These are phyloP conservation scores for Atta texana DNA, from an alignment of 1,140 invertebrate species.

Conservation along the genomic window DNA sequence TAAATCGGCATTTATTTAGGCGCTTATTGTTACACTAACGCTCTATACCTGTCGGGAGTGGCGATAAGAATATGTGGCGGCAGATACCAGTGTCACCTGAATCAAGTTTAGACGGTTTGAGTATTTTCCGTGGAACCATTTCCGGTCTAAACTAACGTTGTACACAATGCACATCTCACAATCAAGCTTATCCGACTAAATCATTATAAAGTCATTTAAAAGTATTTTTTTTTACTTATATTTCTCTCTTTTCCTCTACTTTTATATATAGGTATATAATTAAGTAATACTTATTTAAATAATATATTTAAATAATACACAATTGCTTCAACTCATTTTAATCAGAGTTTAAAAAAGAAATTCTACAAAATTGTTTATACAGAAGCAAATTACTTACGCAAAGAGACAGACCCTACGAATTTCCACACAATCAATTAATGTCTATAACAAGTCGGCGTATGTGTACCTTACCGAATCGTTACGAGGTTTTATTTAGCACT, in stretches of 20 bases:
- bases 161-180: constrained; percentile 5
- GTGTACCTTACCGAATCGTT: constrained; percentile 52
- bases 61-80: constrained; percentile 57
- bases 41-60: constrained; percentile 35
- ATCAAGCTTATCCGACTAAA: constrained; percentile 1
- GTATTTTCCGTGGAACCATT: constrained; percentile 47
- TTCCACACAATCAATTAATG: constrained; percentile 41
- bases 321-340: background rate
- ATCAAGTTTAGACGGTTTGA: constrained; percentile 41
- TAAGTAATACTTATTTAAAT: background rate
- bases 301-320: background rate
- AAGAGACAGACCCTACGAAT: background rate
- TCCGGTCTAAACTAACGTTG: constrained; percentile 24
- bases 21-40: constrained; percentile 55
- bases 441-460: constrained; percentile 42
- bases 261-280: background rate
- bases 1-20: constrained; percentile 74
- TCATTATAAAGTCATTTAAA: constrained; percentile 29
- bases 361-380: background rate
- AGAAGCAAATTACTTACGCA: background rate
- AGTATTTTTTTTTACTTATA: background rate
- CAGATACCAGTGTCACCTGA: constrained; percentile 34
- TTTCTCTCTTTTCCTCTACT: background rate
- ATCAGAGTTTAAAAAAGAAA: background rate
- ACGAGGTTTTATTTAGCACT: constrained; percentile 45